Conservation (phyloP, 2,888 invertebrate species). For the Stenurella melanura region DNA sequence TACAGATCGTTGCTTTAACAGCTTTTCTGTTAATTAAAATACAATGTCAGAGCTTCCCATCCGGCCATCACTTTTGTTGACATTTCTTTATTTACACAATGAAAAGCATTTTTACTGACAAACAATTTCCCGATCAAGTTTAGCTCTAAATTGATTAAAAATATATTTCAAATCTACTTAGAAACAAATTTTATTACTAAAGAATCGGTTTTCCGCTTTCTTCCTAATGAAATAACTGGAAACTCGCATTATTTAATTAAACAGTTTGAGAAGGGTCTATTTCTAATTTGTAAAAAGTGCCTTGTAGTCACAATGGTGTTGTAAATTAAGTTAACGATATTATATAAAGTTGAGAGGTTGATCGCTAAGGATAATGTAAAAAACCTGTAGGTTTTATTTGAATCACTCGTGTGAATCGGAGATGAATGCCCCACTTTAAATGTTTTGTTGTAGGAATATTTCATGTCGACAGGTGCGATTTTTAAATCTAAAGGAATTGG, state of each 20-base stretch:
- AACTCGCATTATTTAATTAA: conserved; percentile 7
- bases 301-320: not conserved
- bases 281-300: conserved; percentile 3
- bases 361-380: not conserved
- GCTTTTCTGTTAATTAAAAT: not conserved
- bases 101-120: not conserved
- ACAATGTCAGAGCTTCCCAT: not conserved
- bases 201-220: not conserved
- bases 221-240: not conserved
- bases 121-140: not conserved
- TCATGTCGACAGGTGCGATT: too few relatives aligned
- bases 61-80: not conserved
- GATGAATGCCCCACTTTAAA: not conserved
- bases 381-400: not conserved
- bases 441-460: too few relatives aligned
- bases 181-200: conserved; percentile 2
- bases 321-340: conserved; percentile 5
- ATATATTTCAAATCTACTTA: conserved; percentile 2
- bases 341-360: not conserved
- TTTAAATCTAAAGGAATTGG: too few relatives aligned
- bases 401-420: not conserved
- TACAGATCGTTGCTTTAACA: not conserved
- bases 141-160: not conserved
- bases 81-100: not conserved
- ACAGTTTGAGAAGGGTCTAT: conserved; percentile 3